phyloP scores from a whole-genome alignment of 2,797 vertebrate species.

The Phaenicophaeus curvirostris region DNA sequence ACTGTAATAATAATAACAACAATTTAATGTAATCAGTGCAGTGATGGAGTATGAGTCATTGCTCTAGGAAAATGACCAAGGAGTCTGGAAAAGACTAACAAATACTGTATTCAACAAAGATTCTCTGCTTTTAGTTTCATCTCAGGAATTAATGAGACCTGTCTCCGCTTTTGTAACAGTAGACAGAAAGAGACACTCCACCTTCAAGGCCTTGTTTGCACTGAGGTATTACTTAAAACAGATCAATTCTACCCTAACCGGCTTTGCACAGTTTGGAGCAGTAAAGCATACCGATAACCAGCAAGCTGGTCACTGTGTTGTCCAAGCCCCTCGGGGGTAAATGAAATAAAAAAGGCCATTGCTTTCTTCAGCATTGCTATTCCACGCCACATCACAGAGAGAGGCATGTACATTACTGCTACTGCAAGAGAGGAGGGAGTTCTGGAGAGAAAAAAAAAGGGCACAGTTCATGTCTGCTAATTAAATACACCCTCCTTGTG shows the following conservation, averaged over 20 bases:
- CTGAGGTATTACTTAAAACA: not conserved
- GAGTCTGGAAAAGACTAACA: slow-evolving; percentile 18
- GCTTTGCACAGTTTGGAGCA: not conserved
- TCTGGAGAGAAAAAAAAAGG: not conserved
- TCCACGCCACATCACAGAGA: fast-evolving
- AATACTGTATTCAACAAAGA: not conserved
- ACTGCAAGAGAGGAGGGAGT: not conserved
- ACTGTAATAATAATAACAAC: not conserved
- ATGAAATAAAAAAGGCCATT: not conserved
- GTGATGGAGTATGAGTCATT: slow-evolving; percentile 29
- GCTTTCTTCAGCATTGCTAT: not conserved
- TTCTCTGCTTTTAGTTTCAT: not conserved
- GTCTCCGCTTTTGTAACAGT: not conserved
- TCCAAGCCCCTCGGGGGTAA: not conserved
- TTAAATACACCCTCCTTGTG: not conserved
- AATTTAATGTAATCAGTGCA: not conserved
- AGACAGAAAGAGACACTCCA: not conserved
- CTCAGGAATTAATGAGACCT: not conserved
- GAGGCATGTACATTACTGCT: not conserved
- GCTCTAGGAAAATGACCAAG: slow-evolving; percentile 22
- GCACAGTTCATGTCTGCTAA: not conserved
- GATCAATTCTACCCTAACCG: not conserved
- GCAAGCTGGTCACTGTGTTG: not conserved
- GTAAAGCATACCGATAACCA: not conserved
- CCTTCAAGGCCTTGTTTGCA: not conserved